Conservation (phyloP, 2,888 invertebrate genomes). For the Aelia acuminata region DNA sequence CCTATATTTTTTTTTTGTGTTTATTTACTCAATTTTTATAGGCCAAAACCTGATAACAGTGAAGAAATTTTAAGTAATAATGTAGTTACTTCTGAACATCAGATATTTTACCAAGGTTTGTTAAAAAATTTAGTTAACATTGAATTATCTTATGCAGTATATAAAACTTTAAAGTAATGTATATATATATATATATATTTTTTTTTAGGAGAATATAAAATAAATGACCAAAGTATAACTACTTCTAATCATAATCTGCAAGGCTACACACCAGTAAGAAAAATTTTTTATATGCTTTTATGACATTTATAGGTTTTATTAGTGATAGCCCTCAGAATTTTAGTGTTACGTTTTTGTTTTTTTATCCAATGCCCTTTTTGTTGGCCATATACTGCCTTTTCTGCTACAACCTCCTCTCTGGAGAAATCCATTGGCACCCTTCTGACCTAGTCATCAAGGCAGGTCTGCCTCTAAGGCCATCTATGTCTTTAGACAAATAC, state of each 20-base stretch:
- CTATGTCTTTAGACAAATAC: too few relatives aligned
- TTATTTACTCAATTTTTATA: neutral
- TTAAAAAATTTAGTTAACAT: neutral
- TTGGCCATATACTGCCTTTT: too few relatives aligned
- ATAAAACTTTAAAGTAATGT: neutral
- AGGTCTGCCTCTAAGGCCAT: too few relatives aligned
- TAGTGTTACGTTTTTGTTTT: too few relatives aligned
- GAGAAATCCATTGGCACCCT: too few relatives aligned
- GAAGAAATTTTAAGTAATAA: conserved; percentile 38
- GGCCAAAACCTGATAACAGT: conserved; percentile 21
- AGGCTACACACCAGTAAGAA: conserved; percentile 27
- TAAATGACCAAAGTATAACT: conserved; percentile 46
- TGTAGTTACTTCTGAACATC: conserved; percentile 51
- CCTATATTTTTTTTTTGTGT: neutral
- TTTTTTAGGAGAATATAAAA: conserved; percentile 51
- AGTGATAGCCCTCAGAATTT: neutral
- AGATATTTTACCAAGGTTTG: conserved; percentile 64
- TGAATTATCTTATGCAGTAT: neutral
- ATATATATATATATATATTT: neutral
- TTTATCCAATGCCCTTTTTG: too few relatives aligned
- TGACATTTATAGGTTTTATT: neutral
- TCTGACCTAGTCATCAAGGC: too few relatives aligned
- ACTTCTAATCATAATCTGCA: conserved; percentile 41
- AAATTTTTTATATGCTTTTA: neutral
- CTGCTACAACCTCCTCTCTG: too few relatives aligned